These are phyloP conservation scores for Orthosia gothica DNA, from an alignment of 2,888 invertebrate genomes.

Conservation along the genomic window DNA sequence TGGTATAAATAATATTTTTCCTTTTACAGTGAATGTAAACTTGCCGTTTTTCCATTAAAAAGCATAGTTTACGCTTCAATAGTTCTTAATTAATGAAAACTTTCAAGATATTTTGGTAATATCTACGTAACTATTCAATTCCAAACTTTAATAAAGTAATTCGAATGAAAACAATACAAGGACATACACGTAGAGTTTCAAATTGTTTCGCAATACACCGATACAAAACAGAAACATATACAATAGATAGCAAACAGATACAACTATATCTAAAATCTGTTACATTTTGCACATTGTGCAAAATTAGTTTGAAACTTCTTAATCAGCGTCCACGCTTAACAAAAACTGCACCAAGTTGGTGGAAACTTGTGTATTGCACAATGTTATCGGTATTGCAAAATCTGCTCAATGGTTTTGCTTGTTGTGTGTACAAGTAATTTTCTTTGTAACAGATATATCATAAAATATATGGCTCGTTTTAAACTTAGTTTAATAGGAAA, in stretches of 20 bases:
- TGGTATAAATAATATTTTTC: slow-evolving; percentile 4
- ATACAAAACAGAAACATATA: slow-evolving; percentile 44
- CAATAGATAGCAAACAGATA: slow-evolving; percentile 37
- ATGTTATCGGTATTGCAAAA: slow-evolving; percentile 61
- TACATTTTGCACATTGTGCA: slow-evolving; percentile 56
- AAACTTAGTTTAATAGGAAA: slow-evolving; percentile 24
- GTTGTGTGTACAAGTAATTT: slow-evolving; percentile 31
- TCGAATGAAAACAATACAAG: background rate
- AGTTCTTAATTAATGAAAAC: background rate
- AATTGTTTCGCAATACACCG: slow-evolving; percentile 35
- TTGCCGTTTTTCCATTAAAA: background rate
- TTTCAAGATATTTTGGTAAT: background rate
- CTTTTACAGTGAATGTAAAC: background rate
- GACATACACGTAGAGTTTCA: slow-evolving; percentile 16
- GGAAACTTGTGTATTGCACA: slow-evolving; percentile 61
- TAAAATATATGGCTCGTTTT: slow-evolving; percentile 43
- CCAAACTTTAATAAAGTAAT: background rate
- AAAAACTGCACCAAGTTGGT: slow-evolving; percentile 60
- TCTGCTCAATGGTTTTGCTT: slow-evolving; percentile 54
- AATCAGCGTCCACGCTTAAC: slow-evolving; percentile 54
- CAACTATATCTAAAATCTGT: slow-evolving; percentile 42
- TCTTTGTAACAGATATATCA: slow-evolving; percentile 48
- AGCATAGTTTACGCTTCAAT: background rate
- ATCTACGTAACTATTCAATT: background rate
- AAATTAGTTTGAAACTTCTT: slow-evolving; percentile 65